A percentile compares a stretch with the other conserved stretches of the same genome.
These are phyloP conservation scores for Lepidochrysops patricia DNA, from an alignment of 2,888 invertebrate species.

Conservation along the genomic window DNA sequence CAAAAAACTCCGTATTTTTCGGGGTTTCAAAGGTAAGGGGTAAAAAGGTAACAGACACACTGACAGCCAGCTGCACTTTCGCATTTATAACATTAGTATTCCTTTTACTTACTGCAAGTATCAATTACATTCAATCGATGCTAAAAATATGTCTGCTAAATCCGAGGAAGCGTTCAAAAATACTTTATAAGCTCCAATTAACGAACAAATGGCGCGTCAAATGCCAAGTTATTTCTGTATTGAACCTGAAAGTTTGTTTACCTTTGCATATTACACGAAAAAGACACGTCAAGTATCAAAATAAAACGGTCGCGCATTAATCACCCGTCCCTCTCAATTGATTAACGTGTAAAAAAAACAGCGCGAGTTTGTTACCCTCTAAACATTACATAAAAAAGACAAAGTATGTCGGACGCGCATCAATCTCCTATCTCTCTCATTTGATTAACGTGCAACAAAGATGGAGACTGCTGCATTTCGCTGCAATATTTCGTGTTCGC, in stretches of 20 bases:
- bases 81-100: no score
- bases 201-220: not conserved
- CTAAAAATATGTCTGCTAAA: not conserved
- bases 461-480: not conserved
- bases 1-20: no score
- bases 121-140: no score
- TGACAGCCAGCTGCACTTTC: no score
- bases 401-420: not conserved
- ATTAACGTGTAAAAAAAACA: not conserved
- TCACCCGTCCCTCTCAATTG: not conserved
- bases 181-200: not conserved
- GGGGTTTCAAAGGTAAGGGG: no score
- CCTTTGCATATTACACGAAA: not conserved
- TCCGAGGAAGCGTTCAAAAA: not conserved
- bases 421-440: not conserved
- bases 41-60: not conserved
- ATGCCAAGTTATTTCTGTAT: not conserved
- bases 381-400: not conserved
- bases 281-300: not conserved
- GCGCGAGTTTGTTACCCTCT: not conserved
- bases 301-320: not conserved
- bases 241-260: not conserved
- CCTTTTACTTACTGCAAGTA: no score
- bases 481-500: not conserved
- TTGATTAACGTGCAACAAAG: not conserved